A percentile compares a stretch with the other conserved stretches of the same genome.
These are phyloP conservation scores for Threskiornis aethiopicus DNA, from an alignment of 2,797 vertebrate species.

Conservation along the genomic window DNA sequence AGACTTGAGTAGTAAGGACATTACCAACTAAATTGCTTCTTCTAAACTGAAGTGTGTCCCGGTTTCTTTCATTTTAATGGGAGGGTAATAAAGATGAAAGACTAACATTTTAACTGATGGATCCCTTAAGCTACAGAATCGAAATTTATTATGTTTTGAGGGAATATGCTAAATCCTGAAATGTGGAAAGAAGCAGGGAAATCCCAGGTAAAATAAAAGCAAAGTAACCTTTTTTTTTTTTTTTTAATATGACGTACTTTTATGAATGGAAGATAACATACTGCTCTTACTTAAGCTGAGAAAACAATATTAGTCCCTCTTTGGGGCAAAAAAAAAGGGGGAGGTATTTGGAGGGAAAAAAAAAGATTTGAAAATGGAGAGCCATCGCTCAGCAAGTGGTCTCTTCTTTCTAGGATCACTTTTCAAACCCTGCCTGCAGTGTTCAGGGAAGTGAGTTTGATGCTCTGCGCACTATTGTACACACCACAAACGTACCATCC, in stretches of 20 bases:
- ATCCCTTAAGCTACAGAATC: conserved; percentile 78
- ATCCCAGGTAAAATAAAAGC: conserved; percentile 70
- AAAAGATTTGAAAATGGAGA: conserved; percentile 50
- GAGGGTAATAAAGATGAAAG: conserved; percentile 84
- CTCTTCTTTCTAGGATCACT: neutral
- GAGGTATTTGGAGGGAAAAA: neutral
- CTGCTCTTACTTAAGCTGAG: conserved; percentile 48
- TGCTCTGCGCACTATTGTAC: conserved; percentile 13
- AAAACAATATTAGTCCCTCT: conserved; percentile 6
- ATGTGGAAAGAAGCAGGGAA: conserved; percentile 62
- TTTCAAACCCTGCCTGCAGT: conserved; percentile 16
- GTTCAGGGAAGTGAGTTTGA: conserved; percentile 22
- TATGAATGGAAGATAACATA: conserved; percentile 16
- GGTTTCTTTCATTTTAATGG: conserved; percentile 83
- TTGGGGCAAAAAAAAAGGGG: neutral
- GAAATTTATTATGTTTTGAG: conserved; percentile 78
- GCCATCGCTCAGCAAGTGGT: conserved; percentile 27
- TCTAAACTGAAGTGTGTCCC: conserved; percentile 77
- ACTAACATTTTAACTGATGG: conserved; percentile 80
- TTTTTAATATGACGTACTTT: no score
- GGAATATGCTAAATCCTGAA: conserved; percentile 69
- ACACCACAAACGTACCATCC: conserved; percentile 35
- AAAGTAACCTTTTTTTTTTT: neutral
- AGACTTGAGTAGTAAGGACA: conserved; percentile 74
- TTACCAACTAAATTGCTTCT: conserved; percentile 78